Conservation (phyloP, 1,140 invertebrate species). For the Bemisia tabaci region DNA sequence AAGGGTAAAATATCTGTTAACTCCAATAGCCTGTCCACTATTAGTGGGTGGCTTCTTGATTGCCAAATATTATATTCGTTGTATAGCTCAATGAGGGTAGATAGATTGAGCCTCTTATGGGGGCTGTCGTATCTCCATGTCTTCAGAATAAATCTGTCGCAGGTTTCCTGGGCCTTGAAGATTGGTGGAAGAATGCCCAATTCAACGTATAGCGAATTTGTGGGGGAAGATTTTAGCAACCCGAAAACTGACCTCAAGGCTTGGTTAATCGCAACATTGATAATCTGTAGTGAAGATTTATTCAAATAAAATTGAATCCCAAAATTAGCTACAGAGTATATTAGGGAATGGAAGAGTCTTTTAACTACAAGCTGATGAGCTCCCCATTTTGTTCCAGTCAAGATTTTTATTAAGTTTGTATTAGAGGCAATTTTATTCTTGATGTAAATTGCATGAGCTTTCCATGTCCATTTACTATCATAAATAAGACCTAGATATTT, state of each 20-base stretch:
- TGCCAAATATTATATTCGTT: too few species aligned
- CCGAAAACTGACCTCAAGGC: not conserved
- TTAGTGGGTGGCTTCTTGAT: too few species aligned
- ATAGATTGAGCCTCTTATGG: too few species aligned
- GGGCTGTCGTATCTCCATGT: too few species aligned
- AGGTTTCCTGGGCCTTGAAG: too few species aligned
- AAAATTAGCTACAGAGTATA: not conserved
- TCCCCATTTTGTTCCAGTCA: not conserved
- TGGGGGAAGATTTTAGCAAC: not conserved
- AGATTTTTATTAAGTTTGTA: not conserved
- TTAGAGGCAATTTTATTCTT: not conserved
- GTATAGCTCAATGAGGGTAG: too few species aligned
- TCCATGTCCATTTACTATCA: not conserved
- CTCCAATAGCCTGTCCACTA: too few species aligned
- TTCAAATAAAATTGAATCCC: not conserved
- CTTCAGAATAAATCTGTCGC: too few species aligned
- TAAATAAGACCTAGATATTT: not conserved
- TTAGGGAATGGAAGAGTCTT: not conserved
- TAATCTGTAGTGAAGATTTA: not conserved
- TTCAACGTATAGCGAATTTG: too few species aligned
- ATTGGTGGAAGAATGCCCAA: too few species aligned
- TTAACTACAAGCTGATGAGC: not conserved
- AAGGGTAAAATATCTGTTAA: too few species aligned
- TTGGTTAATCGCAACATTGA: not conserved
- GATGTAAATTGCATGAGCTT: not conserved